phyloP scores from a whole-genome alignment of 2,888 invertebrate species.

The Nycteola revayana region DNA sequence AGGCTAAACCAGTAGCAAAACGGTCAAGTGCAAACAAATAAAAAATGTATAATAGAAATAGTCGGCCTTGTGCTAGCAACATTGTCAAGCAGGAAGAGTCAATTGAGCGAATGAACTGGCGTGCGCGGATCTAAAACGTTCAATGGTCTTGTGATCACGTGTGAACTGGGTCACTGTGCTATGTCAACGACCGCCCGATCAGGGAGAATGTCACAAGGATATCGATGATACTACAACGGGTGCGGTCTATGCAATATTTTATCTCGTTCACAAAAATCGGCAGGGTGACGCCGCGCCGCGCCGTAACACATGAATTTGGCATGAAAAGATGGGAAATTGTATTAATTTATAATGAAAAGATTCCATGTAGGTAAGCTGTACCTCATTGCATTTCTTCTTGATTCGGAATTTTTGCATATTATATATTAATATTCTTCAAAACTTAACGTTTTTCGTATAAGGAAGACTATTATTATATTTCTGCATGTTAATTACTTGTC shows the following conservation, averaged over 20 bases:
- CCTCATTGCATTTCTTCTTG: too few relatives aligned
- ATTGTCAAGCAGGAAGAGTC: conserved; percentile 64
- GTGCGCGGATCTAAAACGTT: conserved; percentile 56
- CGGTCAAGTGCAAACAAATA: conserved; percentile 29
- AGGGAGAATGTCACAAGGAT: conserved; percentile 29
- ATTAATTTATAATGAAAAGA: too few relatives aligned
- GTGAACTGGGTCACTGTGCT: conserved; percentile 69
- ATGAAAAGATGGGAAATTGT: too few relatives aligned
- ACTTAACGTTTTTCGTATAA: too few relatives aligned
- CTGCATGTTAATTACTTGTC: conserved; percentile 10
- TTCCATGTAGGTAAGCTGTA: too few relatives aligned
- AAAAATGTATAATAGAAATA: conserved; percentile 28
- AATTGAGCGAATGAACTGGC: conserved; percentile 65
- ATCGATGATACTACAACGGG: conserved; percentile 12
- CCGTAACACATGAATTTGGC: too few relatives aligned
- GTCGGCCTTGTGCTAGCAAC: conserved; percentile 57
- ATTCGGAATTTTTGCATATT: too few relatives aligned
- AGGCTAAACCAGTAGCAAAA: conserved; percentile 4
- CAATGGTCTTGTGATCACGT: conserved; percentile 60
- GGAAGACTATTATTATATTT: background rate
- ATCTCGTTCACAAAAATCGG: too few relatives aligned
- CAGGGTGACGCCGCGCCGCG: too few relatives aligned
- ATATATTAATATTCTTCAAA: too few relatives aligned
- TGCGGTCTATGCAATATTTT: background rate
- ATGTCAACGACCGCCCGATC: conserved; percentile 52